phyloP scores from a whole-genome alignment of 1,140 invertebrate species.

The Neodiprion lecontei region DNA sequence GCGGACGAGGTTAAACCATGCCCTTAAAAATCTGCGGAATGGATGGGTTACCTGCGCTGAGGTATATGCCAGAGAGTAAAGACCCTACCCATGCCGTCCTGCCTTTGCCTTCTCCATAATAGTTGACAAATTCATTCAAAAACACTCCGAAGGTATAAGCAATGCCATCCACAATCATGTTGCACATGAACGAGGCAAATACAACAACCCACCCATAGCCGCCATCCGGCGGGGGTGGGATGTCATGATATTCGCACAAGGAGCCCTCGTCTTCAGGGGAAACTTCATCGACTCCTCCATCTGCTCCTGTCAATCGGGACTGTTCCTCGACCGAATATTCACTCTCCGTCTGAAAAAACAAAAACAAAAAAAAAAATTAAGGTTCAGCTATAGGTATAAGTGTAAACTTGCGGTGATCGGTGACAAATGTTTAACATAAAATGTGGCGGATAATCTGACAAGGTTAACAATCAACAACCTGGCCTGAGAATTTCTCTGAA shows the following conservation, averaged over 20 bases:
- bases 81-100: conserved; percentile 94
- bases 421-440: too few relatives aligned
- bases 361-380: conserved; percentile 12
- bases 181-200: conserved; percentile 95
- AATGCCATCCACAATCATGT: conserved; percentile 98
- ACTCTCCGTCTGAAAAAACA: conserved; percentile 79
- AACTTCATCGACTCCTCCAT: conserved; percentile 61
- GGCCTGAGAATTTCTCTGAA: too few relatives aligned
- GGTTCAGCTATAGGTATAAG: not conserved
- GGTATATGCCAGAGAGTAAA: conserved; percentile 90
- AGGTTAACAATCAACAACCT: too few relatives aligned
- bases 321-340: conserved; percentile 83
- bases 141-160: conserved; percentile 94
- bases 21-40: too few relatives aligned
- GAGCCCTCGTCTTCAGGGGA: conserved; percentile 77
- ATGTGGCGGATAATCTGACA: too few relatives aligned
- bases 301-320: conserved; percentile 69
- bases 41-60: conserved; percentile 77
- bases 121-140: conserved; percentile 78
- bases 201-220: conserved; percentile 94
- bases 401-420: not conserved
- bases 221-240: conserved; percentile 84
- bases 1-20: not conserved
- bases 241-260: conserved; percentile 74
- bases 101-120: conserved; percentile 86